Percentiles rank a stretch among this genome's conserved stretches.
Conservation (phyloP, 2,888 invertebrate species). For the Drosophila maculinotata region DNA sequence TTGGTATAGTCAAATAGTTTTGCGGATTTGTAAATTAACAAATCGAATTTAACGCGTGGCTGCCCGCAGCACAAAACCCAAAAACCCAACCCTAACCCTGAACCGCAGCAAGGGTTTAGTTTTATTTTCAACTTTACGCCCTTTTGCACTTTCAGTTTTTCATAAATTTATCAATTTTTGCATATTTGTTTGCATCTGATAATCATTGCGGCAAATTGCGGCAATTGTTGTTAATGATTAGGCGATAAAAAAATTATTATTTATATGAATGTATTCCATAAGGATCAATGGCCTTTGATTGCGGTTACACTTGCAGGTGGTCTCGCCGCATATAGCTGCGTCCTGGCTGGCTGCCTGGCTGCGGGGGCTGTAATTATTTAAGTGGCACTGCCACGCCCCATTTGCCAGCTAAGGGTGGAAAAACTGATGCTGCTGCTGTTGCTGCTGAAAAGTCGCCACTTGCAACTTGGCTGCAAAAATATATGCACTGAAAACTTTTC, state of each 20-base stretch:
- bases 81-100: slow-evolving; percentile 9
- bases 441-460: background rate
- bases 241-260: slow-evolving; percentile 54
- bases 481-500: slow-evolving; percentile 32
- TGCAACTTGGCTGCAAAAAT: slow-evolving; percentile 13
- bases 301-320: slow-evolving; percentile 63
- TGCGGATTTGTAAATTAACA: slow-evolving; percentile 82
- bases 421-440: too few species aligned
- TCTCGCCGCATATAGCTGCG: too few species aligned
- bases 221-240: slow-evolving; percentile 80
- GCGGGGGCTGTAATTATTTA: slow-evolving; percentile 49
- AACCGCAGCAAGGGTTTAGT: slow-evolving; percentile 46
- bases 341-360: too few species aligned
- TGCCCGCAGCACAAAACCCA: slow-evolving; percentile 34
- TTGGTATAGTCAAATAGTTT: slow-evolving; percentile 72
- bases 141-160: slow-evolving; percentile 54
- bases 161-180: slow-evolving; percentile 69
- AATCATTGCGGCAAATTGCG: slow-evolving; percentile 73
- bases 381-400: slow-evolving; percentile 51
- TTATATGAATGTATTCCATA: slow-evolving; percentile 10
- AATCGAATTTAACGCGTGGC: slow-evolving; percentile 80
- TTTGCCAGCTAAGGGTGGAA: slow-evolving; percentile 4
- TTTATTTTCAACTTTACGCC: slow-evolving; percentile 64
- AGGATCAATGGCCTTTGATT: slow-evolving; percentile 77
- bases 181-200: slow-evolving; percentile 67